Base-by-base conservation (phyloP, 2,888 invertebrate genomes). In the Lochmaea capreae region DNA sequence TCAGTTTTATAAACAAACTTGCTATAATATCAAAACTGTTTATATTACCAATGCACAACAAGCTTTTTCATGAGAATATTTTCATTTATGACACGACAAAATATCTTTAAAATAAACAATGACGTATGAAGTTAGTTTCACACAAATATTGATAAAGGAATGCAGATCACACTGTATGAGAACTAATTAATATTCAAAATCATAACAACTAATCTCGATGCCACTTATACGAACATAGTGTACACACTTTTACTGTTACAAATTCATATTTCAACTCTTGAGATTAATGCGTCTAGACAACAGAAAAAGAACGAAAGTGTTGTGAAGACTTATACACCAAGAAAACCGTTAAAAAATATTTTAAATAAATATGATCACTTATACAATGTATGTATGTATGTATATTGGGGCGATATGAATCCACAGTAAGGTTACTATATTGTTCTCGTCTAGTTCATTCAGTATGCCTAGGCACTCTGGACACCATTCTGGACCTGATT, bases 1-100 rank as follows among this genome's bases (percentile, higher is more conserved):
- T 4, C 46, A 46, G 14, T 46, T 46, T 46, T 46, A 12, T 46
- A 46, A 52, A 52, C n/a, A 52, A 16, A 52, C n/a, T 52, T n/a
- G n/a, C 16, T 52, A 52, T 52, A 52, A 2, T n/a, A 6, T 52
- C 16, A 52, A 52, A 52, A 52, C 14, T 52, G 52, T 52, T 52
- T 52, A 52, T 52, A n/a, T 52, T 52, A 16, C 52, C 52, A 52
- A 52, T 52, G 16, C 16, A 52, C 52, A 52, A 52, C 46, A 46
- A 14, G 11, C 4, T 46, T 46, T n/a, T 52, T n/a, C 14, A 52
- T 52, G 16, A 14, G 52, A 52, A 52, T 52, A 16, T 52, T 14
- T 46, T n/a, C 52, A 14, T 14, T 46, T 46, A 46, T 12, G 46
- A 14, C 46, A 46, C 46, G 14, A 46, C 14, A 46, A 12, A 12